phyloP scores from a whole-genome alignment of 2,113 vertebrate genomes.

The Anoura caudifer region DNA sequence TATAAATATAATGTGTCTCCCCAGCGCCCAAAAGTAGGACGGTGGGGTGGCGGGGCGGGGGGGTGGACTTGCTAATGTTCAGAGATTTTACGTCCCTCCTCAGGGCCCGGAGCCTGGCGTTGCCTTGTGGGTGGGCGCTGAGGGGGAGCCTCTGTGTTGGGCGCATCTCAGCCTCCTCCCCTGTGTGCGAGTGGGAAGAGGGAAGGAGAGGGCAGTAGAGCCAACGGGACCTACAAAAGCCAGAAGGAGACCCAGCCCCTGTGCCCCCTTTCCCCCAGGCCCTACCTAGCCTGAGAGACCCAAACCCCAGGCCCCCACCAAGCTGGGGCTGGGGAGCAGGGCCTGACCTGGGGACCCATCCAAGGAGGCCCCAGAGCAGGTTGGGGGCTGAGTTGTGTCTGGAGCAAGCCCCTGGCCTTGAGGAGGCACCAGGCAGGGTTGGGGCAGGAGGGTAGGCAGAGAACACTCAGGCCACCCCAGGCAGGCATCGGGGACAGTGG shows the following conservation, averaged over 20 bases:
- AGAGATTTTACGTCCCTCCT: background rate
- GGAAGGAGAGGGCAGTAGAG: background rate
- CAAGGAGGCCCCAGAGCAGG: background rate
- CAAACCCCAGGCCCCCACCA: background rate
- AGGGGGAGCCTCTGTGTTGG: background rate
- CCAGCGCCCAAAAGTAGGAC: background rate
- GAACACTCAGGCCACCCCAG: background rate
- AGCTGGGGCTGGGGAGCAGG: background rate
- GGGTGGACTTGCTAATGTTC: background rate
- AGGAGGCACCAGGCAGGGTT: background rate
- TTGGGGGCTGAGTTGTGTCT: constrained; percentile 16
- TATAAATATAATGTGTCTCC: background rate
- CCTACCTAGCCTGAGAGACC: fast-evolving
- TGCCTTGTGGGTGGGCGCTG: background rate
- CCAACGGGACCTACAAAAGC: background rate
- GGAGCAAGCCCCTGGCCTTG: constrained; percentile 12
- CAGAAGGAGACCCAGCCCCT: background rate
- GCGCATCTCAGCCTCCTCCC: background rate
- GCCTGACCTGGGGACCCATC: fast-evolving
- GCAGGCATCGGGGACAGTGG: background rate
- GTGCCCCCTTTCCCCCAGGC: background rate
- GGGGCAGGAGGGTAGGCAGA: background rate
- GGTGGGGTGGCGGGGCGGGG: background rate
- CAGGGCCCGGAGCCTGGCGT: background rate
- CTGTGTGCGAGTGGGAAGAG: background rate